These are phyloP conservation scores for Dicyrtomina minuta DNA, from an alignment of 2,888 invertebrate species.

Conservation along the genomic window DNA sequence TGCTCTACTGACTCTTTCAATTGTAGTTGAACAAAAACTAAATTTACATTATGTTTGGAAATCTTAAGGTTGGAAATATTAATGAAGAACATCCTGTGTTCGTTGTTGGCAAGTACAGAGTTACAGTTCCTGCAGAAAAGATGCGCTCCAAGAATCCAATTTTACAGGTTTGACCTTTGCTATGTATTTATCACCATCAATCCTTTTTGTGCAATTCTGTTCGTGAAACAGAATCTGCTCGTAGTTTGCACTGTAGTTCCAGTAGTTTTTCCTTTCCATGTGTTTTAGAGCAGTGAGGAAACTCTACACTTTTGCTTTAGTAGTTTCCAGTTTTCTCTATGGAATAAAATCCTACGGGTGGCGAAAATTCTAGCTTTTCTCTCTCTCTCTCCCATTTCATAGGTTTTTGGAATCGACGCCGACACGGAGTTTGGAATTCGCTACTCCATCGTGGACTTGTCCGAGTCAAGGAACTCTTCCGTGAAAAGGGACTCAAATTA, in stretches of 20 bases:
- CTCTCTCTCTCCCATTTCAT: slow-evolving; percentile 36
- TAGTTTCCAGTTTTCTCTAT: background rate
- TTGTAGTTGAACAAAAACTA: no score
- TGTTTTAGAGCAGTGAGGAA: no score
- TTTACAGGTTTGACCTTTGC: slow-evolving; percentile 46
- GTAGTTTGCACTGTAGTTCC: no score
- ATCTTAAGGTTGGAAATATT: slow-evolving; percentile 47
- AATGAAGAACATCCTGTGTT: slow-evolving; percentile 58
- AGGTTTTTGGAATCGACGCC: slow-evolving; percentile 72
- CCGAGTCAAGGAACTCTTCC: slow-evolving; percentile 62
- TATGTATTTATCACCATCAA: slow-evolving; percentile 26
- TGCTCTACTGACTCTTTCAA: no score
- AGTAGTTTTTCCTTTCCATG: no score
- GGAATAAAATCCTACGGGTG: slow-evolving; percentile 23
- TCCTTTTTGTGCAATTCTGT: slow-evolving; percentile 14
- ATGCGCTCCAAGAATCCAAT: slow-evolving; percentile 51
- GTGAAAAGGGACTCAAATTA: slow-evolving; percentile 62
- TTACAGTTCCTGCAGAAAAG: slow-evolving; percentile 56
- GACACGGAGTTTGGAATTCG: slow-evolving; percentile 74
- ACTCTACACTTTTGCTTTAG: no score
- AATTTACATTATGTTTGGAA: background rate
- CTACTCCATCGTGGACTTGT: slow-evolving; percentile 74
- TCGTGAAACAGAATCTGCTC: background rate
- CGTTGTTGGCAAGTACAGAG: slow-evolving; percentile 56
- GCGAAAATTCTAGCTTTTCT: slow-evolving; percentile 17